phyloP scores from a whole-genome alignment of 2,797 vertebrate species.

The Telmatherina bonti region DNA sequence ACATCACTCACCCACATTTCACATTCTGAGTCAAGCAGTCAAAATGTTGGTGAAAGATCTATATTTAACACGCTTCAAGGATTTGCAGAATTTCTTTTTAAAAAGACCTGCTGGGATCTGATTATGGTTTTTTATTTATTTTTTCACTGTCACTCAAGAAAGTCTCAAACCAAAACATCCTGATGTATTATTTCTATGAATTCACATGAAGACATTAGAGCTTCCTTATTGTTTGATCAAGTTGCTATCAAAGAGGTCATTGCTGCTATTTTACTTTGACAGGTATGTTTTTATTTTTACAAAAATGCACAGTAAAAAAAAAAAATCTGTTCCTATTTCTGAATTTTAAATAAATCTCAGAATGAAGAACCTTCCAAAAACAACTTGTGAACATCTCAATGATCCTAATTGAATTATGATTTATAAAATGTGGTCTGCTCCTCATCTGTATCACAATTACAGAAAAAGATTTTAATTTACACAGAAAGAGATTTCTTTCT shows the following conservation, averaged over 20 bases:
- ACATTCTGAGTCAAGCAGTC: neutral
- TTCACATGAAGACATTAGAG: neutral
- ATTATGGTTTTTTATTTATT: neutral
- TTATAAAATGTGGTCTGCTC: neutral
- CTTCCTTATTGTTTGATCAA: neutral
- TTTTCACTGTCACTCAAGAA: neutral
- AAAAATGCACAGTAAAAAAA: neutral
- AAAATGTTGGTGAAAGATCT: neutral
- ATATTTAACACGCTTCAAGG: neutral
- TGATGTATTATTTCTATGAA: neutral
- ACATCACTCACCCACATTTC: neutral
- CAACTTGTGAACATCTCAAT: no score
- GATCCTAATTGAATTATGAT: no score
- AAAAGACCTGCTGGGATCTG: no score
- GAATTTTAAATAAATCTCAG: neutral
- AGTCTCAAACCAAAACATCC: neutral
- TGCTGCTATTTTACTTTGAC: neutral
- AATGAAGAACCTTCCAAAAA: neutral
- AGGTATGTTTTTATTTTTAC: neutral
- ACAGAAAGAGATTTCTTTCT: no score
- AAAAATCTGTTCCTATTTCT: neutral
- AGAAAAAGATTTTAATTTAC: no score
- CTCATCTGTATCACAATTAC: neutral
- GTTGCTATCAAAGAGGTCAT: neutral
- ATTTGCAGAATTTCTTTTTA: neutral